phyloP scores from a whole-genome alignment of 1,140 invertebrate species.

The Cherax quadricarinatus region DNA sequence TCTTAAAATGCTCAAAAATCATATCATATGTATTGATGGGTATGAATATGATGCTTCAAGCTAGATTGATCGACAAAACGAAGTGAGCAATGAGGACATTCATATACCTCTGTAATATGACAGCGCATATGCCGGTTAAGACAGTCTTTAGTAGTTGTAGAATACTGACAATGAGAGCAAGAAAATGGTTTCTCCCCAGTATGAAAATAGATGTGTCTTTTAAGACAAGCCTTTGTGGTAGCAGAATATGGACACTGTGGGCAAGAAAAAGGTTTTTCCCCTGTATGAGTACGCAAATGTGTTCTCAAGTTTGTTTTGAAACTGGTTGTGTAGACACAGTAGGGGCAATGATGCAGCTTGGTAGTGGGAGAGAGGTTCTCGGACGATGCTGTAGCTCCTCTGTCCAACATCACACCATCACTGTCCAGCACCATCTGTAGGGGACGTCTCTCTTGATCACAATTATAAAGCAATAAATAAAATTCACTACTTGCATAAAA shows the following conservation, averaged over 20 bases:
- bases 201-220: conserved; percentile 4
- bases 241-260: neutral
- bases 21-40: conserved; percentile 4
- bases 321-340: conserved; percentile 57
- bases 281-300: conserved; percentile 50
- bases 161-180: conserved; percentile 48
- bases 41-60: conserved; percentile 37
- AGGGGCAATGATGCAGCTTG: conserved; percentile 58
- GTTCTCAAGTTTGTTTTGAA: conserved; percentile 53
- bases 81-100: conserved; percentile 48
- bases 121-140: conserved; percentile 49
- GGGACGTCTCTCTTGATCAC: neutral
- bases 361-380: neutral
- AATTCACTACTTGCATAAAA: neutral
- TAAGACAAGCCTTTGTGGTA: neutral
- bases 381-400: neutral
- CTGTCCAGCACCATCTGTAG: conserved; percentile 8
- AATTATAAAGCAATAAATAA: neutral
- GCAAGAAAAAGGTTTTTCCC: neutral
- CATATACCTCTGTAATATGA: conserved; percentile 30
- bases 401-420: neutral
- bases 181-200: conserved; percentile 60
- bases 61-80: conserved; percentile 29
- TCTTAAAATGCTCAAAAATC: neutral
- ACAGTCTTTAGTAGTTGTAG: conserved; percentile 53